Percentiles rank a stretch among this genome's conserved stretches.
phyloP scores from a whole-genome alignment of 2,797 vertebrate species.

The Sebastes minor region DNA sequence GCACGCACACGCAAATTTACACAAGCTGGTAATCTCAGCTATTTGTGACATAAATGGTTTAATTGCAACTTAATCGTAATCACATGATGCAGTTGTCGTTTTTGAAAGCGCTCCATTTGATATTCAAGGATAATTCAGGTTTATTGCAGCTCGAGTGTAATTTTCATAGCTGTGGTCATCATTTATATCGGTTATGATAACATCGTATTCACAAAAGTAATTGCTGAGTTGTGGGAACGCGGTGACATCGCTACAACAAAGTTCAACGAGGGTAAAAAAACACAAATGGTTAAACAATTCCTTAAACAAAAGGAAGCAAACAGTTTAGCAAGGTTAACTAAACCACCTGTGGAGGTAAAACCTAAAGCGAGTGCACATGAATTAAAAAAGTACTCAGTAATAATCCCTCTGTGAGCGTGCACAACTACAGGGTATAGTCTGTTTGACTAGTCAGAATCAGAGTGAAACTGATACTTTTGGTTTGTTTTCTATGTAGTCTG shows the following conservation, averaged over 20 bases:
- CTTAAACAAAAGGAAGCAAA: background rate
- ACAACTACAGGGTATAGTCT: background rate
- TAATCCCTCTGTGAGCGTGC: background rate
- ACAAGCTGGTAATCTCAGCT: conserved; percentile 37
- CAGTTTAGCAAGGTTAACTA: background rate
- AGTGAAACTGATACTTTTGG: too few relatives aligned
- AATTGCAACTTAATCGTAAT: conserved; percentile 41
- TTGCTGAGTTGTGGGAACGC: background rate
- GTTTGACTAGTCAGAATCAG: too few relatives aligned
- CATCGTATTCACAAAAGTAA: background rate
- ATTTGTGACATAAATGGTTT: conserved; percentile 36
- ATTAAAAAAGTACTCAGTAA: background rate
- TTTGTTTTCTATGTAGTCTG: too few relatives aligned
- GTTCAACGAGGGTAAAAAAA: background rate
- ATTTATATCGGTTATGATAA: background rate
- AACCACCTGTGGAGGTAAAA: background rate
- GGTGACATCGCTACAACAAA: background rate
- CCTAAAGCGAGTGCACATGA: background rate
- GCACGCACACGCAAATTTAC: conserved; percentile 35
- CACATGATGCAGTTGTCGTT: conserved; percentile 15
- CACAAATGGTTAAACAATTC: background rate
- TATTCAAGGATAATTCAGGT: conserved; percentile 17
- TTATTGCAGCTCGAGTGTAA: conserved; percentile 21
- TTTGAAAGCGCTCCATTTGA: conserved; percentile 12
- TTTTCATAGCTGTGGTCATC: conserved; percentile 9